These are phyloP conservation scores for Lasioglossum baleicum DNA, from an alignment of 1,140 invertebrate genomes.

Conservation along the genomic window DNA sequence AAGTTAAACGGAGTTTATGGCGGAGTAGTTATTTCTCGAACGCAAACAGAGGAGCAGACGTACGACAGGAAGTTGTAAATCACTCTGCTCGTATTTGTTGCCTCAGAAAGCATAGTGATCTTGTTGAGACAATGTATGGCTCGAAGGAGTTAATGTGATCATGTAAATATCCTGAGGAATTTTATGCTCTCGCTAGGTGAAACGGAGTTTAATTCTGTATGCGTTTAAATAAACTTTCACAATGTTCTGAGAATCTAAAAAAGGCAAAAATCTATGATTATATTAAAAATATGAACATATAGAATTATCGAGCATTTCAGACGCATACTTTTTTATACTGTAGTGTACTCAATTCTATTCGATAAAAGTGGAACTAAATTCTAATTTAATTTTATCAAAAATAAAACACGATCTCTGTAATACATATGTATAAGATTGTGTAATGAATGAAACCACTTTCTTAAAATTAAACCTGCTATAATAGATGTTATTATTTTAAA, in stretches of 20 bases:
- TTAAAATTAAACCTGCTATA: no score
- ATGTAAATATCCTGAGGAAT: background rate
- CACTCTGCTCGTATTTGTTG: conserved; percentile 5
- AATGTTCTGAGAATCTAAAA: background rate
- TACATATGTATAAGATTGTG: no score
- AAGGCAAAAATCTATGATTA: background rate
- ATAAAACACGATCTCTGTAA: no score
- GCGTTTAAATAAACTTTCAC: background rate
- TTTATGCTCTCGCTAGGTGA: background rate
- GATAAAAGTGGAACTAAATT: no score
- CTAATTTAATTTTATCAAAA: no score
- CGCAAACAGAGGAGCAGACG: conserved; percentile 8
- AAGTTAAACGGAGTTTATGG: conserved; percentile 6
- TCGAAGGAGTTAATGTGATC: background rate
- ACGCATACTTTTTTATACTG: no score
- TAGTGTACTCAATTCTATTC: no score
- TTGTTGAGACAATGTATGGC: background rate
- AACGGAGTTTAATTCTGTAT: background rate
- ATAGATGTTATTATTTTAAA: no score
- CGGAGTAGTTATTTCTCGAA: background rate
- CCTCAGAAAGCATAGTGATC: background rate
- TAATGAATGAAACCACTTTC: no score
- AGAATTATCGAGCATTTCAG: no score
- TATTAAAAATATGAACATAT: no score
- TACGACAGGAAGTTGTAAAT: conserved; percentile 6